Base-by-base conservation (phyloP, 2,113 vertebrate species). In the Notiomystis cincta region DNA sequence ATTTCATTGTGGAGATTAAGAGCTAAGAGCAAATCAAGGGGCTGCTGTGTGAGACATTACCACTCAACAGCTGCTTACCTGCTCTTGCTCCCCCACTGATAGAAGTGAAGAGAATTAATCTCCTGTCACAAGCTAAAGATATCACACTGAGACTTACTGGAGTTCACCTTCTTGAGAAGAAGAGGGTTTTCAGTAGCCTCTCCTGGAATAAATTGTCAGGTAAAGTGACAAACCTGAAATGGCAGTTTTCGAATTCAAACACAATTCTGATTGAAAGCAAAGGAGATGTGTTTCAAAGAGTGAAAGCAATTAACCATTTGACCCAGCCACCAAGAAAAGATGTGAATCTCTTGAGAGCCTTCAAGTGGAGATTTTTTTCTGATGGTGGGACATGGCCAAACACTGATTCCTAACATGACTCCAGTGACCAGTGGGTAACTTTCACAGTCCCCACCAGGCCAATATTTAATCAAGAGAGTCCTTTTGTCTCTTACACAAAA, bases 1-100 rank as follows among this genome's bases (percentile, higher is more conserved):
- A 27, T 76, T 92, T 85, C 37, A 6, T 22, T 19, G 42, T 3
- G 3, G 61, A 82, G 70, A 91, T 92, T 64, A 88, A 80, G 70
- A 92, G 48, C 82, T 93, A 67, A 72, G 92, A 85, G 75, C n/a
- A 79, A 79, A 95, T 64, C 37, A 45, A 91, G 48, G 44, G 67
- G 57, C 51, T 76, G 44, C 65, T 72, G 37, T 37, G 75, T 0
- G 1, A 95, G 62, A 38, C 0, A 6, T 90, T 88, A 93, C 90
- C 70, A 85, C 1, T n/a, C 82, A 88, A 90, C 88, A 95, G 82
- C 54, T 37, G 57, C 48, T 87, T 44, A 45, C 58, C 28, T 28
- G 65, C 22, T 84, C 48, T 27, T 60, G 37, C 37, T 79, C 18
- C 53, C 85, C 45, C 20, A 53, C 48, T 5, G 44, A 90, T 19